phyloP scores from a whole-genome alignment of 2,797 vertebrate genomes.

The Danio albolineatus region DNA sequence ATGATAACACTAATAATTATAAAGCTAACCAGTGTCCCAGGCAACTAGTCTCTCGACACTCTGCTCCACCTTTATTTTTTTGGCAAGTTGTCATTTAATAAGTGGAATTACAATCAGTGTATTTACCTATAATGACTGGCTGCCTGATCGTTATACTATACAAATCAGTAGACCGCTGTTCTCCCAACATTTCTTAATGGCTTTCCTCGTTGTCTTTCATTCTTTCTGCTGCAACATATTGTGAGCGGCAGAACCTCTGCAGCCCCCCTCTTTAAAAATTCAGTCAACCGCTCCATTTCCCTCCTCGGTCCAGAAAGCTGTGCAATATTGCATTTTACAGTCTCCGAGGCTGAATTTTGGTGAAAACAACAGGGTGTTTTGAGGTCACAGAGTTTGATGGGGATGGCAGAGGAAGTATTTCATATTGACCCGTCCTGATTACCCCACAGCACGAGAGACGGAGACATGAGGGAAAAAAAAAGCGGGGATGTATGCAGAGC shows the following conservation, averaged over 20 bases:
- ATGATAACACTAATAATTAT: background rate
- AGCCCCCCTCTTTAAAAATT: conserved; percentile 27
- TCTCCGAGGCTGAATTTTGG: conserved; percentile 38
- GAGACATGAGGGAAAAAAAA: conserved; percentile 4
- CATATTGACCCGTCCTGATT: conserved; percentile 67
- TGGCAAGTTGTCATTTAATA: background rate
- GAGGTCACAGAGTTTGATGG: conserved; percentile 19
- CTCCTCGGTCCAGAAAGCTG: background rate
- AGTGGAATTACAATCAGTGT: background rate
- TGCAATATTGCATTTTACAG: conserved; percentile 29
- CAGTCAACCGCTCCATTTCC: background rate
- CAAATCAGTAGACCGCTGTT: background rate
- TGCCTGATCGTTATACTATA: conserved; percentile 9
- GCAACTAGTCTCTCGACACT: background rate
- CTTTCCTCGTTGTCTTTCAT: conserved; percentile 5
- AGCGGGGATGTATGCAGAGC: conserved; percentile 70
- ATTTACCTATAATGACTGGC: background rate
- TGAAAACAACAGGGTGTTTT: conserved; percentile 20
- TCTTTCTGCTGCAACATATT: conserved; percentile 1
- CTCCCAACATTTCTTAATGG: background rate
- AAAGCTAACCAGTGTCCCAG: background rate
- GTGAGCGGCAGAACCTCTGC: conserved; percentile 13
- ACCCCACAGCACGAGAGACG: conserved; percentile 46
- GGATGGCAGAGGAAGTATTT: conserved; percentile 45
- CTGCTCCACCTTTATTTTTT: background rate